Percentiles rank a stretch among this genome's conserved stretches.
Evolutionary conservation across 2,113 vertebrate species (phyloP).

Genomic region (Osmerus eperlanus): DNA sequence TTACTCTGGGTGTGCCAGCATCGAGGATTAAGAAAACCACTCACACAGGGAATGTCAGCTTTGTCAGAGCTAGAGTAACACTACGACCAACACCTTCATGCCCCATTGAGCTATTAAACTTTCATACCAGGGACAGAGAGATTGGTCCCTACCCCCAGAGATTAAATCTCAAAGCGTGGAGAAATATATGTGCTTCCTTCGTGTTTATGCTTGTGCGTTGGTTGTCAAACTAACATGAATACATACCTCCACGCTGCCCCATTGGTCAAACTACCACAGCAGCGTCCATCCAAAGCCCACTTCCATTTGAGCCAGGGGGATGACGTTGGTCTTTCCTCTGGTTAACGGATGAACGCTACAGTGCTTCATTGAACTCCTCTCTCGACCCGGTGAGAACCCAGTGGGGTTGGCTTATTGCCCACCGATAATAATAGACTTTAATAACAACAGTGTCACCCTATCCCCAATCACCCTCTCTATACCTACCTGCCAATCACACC

Average conservation of each 20-base stretch:
- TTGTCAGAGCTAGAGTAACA: slow-evolving; percentile 38
- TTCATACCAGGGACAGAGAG: slow-evolving; percentile 19
- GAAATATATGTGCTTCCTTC: no score
- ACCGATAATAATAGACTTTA: slow-evolving; percentile 42
- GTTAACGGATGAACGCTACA: slow-evolving; percentile 6
- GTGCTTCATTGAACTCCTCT: slow-evolving; percentile 9
- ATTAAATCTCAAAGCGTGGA: no score
- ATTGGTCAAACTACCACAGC: slow-evolving; percentile 7
- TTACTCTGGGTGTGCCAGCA: slow-evolving; percentile 31
- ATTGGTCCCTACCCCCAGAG: no score
- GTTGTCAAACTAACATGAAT: no score
- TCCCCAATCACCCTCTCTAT: slow-evolving; percentile 40
- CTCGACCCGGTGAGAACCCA: slow-evolving; percentile 31
- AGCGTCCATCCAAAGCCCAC: not conserved
- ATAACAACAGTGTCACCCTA: slow-evolving; percentile 48
- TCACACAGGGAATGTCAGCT: slow-evolving; percentile 50
- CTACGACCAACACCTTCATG: slow-evolving; percentile 20
- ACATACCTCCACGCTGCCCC: not conserved
- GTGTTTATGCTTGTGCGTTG: no score
- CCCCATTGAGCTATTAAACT: slow-evolving; percentile 35
- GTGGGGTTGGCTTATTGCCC: slow-evolving; percentile 35
- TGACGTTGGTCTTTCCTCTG: slow-evolving; percentile 33
- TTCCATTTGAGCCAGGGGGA: not conserved
- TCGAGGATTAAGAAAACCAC: slow-evolving; percentile 41
- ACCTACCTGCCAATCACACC: slow-evolving; percentile 54